Evolutionary conservation across 2,113 vertebrate species (phyloP).

Genomic region (Microcebus ravelobensis): DNA sequence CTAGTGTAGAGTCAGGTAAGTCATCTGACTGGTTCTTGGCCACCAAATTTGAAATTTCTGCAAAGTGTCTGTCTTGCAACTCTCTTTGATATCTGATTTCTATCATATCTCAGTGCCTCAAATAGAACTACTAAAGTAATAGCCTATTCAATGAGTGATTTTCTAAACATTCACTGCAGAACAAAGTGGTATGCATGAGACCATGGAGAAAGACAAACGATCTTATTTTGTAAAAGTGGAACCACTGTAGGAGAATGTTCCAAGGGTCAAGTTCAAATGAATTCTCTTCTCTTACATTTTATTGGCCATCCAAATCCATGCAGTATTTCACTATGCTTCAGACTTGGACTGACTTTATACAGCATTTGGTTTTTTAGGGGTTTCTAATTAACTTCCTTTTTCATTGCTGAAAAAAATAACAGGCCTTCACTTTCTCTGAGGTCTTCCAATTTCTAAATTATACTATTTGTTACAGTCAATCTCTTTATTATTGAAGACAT

Average conservation of each 20-base stretch:
- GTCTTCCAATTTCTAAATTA: constrained; percentile 31
- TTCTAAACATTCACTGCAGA: neutral
- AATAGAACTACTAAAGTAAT: neutral
- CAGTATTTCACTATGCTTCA: neutral
- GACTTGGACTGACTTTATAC: neutral
- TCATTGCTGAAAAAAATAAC: constrained; percentile 1
- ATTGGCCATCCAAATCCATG: neutral
- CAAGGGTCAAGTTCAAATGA: neutral
- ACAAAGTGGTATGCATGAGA: neutral
- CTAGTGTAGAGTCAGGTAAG: neutral
- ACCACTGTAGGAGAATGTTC: neutral
- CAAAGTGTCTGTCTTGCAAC: neutral
- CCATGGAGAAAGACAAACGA: neutral
- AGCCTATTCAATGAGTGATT: neutral
- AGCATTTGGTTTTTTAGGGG: neutral
- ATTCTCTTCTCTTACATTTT: neutral
- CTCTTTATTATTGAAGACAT: neutral
- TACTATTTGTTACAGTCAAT: neutral
- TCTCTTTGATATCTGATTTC: neutral
- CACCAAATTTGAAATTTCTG: neutral
- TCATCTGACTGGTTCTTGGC: neutral
- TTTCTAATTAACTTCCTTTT: constrained; percentile 32
- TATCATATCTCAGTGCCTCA: neutral
- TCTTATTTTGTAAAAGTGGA: neutral
- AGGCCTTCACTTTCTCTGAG: neutral